Evolutionary conservation across 2,888 invertebrate species (phyloP).

Genomic region (Trissolcus brochymenae): DNA sequence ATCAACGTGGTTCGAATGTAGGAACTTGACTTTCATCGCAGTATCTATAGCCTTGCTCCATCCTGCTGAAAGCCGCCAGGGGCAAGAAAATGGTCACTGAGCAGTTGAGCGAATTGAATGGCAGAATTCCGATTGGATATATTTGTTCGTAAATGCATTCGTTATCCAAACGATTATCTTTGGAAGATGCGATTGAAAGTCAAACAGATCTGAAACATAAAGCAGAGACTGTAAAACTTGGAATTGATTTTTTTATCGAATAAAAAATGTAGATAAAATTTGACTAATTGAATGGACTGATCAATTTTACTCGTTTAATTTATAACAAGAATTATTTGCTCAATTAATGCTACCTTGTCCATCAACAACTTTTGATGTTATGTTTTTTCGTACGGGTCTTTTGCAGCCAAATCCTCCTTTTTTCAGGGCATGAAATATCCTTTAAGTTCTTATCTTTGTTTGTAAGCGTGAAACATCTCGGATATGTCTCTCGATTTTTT

Average conservation of each 20-base stretch:
- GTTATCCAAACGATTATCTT: constrained; percentile 73
- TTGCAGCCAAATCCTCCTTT: too few relatives aligned
- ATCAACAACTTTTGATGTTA: too few relatives aligned
- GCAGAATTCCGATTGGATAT: constrained; percentile 79
- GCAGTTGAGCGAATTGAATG: constrained; percentile 79
- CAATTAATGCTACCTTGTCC: too few relatives aligned
- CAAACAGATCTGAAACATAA: constrained; percentile 83
- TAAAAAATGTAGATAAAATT: not conserved
- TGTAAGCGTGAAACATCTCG: too few relatives aligned
- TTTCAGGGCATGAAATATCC: too few relatives aligned
- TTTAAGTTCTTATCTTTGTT: too few relatives aligned
- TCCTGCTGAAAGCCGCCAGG: constrained; percentile 87
- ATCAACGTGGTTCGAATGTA: constrained; percentile 73
- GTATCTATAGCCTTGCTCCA: constrained; percentile 81
- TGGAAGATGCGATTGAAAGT: constrained; percentile 86
- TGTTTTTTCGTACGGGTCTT: too few relatives aligned
- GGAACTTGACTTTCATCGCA: constrained; percentile 76
- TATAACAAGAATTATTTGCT: too few relatives aligned
- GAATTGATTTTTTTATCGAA: not conserved
- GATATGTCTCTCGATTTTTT: too few relatives aligned
- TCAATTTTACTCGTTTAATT: too few relatives aligned
- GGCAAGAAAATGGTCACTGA: constrained; percentile 82
- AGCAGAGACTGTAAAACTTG: not conserved
- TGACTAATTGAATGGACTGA: too few relatives aligned
- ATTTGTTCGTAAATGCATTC: constrained; percentile 82